Conservation (phyloP, 2,113 vertebrate species). For the Pyxicephalus adspersus region DNA sequence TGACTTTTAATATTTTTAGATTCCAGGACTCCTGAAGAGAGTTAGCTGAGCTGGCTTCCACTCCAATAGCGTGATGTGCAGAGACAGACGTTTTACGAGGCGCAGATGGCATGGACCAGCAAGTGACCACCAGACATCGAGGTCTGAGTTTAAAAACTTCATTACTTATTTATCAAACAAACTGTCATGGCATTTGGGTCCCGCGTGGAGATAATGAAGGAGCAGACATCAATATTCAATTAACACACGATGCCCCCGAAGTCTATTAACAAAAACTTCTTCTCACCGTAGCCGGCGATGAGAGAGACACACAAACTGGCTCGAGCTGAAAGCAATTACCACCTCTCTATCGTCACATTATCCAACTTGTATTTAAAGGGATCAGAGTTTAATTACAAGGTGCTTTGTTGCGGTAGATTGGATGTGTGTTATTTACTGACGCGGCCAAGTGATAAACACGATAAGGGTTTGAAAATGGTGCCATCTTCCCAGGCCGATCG, state of each 20-base stretch:
- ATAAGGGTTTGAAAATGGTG: background rate
- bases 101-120: background rate
- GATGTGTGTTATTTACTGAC: background rate
- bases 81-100: background rate
- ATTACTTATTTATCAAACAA: slow-evolving; percentile 32
- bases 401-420: background rate
- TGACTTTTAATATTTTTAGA: no score
- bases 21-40: background rate
- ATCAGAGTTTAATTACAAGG: slow-evolving; percentile 43
- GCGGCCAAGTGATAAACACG: background rate
- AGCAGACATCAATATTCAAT: slow-evolving; percentile 48
- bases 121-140: background rate
- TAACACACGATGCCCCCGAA: slow-evolving; percentile 17
- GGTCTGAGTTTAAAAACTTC: slow-evolving; percentile 22
- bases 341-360: slow-evolving; percentile 25
- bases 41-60: background rate
- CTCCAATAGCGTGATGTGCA: background rate
- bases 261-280: slow-evolving; percentile 32
- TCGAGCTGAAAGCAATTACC: slow-evolving; percentile 36
- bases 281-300: background rate
- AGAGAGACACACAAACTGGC: background rate
- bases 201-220: slow-evolving; percentile 22
- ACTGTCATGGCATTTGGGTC: slow-evolving; percentile 15
- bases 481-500: background rate
- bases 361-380: slow-evolving; percentile 40